Evolutionary conservation across 2,797 vertebrate species (phyloP).

Genomic region (Ara ararauna): DNA sequence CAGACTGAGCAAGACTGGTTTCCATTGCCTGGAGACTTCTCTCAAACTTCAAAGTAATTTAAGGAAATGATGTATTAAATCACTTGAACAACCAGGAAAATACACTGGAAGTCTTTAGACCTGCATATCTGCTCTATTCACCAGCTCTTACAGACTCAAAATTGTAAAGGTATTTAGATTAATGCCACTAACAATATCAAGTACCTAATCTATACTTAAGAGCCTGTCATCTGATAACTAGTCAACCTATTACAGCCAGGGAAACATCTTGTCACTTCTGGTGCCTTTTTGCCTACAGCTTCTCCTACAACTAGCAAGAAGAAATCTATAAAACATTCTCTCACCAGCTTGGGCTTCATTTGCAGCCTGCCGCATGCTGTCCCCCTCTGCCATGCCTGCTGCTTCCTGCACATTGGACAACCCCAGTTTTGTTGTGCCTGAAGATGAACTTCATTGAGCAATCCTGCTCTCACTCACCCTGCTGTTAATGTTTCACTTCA

Average conservation of each 20-base stretch:
- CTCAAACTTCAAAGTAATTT: conserved; percentile 12
- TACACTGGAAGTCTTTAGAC: not conserved
- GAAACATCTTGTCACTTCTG: not conserved
- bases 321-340: not conserved
- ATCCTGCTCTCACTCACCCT: not conserved
- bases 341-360: conserved; percentile 45
- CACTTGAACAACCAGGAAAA: conserved; percentile 12
- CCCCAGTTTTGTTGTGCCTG: not conserved
- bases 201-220: not conserved
- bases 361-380: not conserved
- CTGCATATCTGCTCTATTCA: not conserved
- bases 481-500: conserved; percentile 63
- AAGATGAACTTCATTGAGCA: not conserved
- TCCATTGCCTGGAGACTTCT: not conserved
- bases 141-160: not conserved
- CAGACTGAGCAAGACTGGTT: not conserved
- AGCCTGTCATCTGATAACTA: not conserved
- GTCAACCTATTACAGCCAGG: not conserved
- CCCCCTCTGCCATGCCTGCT: conserved; percentile 26
- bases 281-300: not conserved
- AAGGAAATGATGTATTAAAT: conserved; percentile 1
- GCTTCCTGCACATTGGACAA: not conserved
- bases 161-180: not conserved
- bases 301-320: not conserved
- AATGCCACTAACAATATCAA: not conserved